Conservation (phyloP, 2,113 vertebrate species). For the Microtus montanus region DNA sequence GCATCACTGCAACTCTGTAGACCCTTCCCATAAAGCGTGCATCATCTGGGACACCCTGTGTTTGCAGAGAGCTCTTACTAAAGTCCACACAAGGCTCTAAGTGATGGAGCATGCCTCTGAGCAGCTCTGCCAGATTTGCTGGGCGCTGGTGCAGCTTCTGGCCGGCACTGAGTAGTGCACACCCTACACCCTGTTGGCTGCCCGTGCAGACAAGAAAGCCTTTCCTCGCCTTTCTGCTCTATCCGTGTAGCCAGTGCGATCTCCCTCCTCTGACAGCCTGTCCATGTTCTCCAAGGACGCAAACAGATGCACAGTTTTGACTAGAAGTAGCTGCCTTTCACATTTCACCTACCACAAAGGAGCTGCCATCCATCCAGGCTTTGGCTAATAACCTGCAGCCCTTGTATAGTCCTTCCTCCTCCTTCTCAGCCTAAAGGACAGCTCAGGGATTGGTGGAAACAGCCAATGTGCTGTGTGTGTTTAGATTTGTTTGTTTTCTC, state of each 20-base stretch:
- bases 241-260: conserved; percentile 31
- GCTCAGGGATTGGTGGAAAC: conserved; percentile 65
- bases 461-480: conserved; percentile 13
- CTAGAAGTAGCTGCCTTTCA: background rate
- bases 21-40: conserved; percentile 72
- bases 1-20: conserved; percentile 79
- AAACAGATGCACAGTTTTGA: background rate
- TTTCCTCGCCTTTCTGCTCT: conserved; percentile 70
- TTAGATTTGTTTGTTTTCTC: conserved; percentile 59
- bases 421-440: background rate
- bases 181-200: conserved; percentile 70
- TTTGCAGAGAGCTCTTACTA: conserved; percentile 74
- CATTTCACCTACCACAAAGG: background rate
- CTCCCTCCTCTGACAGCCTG: conserved; percentile 63
- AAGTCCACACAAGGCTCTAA: conserved; percentile 76
- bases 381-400: conserved; percentile 59
- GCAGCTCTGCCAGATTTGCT: conserved; percentile 81
- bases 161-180: conserved; percentile 70
- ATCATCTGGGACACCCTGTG: conserved; percentile 65
- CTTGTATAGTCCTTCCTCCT: background rate
- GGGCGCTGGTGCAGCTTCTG: conserved; percentile 75
- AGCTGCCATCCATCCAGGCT: background rate
- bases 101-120: conserved; percentile 72
- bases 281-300: conserved; percentile 70
- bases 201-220: conserved; percentile 75